Evolutionary conservation across 2,888 invertebrate genomes (phyloP), one percentile per base, ranked within the genome.

Genomic region (Calameuta filiformis): DNA sequence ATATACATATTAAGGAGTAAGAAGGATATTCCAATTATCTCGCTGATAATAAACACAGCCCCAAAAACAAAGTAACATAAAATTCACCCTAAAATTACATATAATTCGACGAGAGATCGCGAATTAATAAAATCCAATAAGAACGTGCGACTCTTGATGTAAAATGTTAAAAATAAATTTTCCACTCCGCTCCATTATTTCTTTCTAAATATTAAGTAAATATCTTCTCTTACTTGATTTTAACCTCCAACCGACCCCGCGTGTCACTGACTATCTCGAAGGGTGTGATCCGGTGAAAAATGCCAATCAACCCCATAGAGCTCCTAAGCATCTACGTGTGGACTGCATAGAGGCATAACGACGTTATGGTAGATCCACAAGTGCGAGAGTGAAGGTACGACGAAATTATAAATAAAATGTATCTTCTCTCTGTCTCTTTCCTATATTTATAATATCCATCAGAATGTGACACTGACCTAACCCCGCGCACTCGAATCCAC

Each of bases 401-500:
- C 2, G 23, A 9, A 56, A 56, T 56, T 56, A 23, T 56, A 2
- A 23, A 15, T 56, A 1, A 23, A 56, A 15, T 56, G 1, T 0
- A 0, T 40, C 9, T 56, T 56, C 6, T 35, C 4, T 15, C 1
- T 12, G 0, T 12, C 4, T 12, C 4, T 40, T 1, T 15, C 23
- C 23, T 56, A 56, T 56, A 56, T 56, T 23, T 56, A 9, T 56
- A 23, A 23, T 56, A 56, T 56, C 23, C 56, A 56, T 23, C 23
- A 23, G 71, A 79, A 73, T 73, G 69, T 75, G 79, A 83, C 83
- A 84, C 85, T 87, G 86, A 85, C 85, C 87, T 87, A 87, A 86
- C 86, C 85, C 86, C 87, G 87, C 87, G 88, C 89, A 88, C 88
- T 87, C 81, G 83, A 83, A 84, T 81, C 82, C 81, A 79, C 83